Evolutionary conservation across 2,888 invertebrate species (phyloP), one percentile per base, ranked within the genome.

Genomic region (Erebia epiphron): DNA sequence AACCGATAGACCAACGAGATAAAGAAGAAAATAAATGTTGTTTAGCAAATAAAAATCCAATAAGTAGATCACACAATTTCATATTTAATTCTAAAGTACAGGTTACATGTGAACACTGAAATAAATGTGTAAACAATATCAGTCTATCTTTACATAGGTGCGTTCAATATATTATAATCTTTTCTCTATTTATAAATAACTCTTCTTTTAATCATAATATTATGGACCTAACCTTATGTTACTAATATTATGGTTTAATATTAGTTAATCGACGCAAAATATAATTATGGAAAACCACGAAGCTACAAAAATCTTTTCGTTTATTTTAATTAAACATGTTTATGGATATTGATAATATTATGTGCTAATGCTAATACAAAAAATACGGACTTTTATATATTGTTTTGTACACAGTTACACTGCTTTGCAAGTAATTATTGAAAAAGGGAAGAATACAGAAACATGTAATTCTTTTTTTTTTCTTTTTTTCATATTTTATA

Each of bases 91-190:
- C 77, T 79, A 79, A 75, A 81, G 78, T 78, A 78, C 75, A 79
- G 71, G 77, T 78, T 79, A 81, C 76, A 78, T 77, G 78, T 79
- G 79, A 80, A 79, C 79, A 79, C 75, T 74, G n/a, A 26, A 67
- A 35, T 60, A 67, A 76, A 75, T 73, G 73, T 75, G 77, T 79
- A 75, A 76, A 78, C 79, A 79, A 79, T 79, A 82, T 86, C 85
- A 86, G 86, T 85, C 86, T 83, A 83, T 84, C 79, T 83, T 82
- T 82, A 84, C 80, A 82, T 80, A 79, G 75, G 79, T 82, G 83
- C 79, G 78, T 82, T 81, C 75, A 83, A 86, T 86, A 86, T 85
- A 86, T 86, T 85, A 86, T 85, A 84, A 46, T 83, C 76, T 83
- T 56, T 82, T 80, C 80, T 81, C 76, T 80, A 79, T 80, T 73